A percentile compares a stretch with the other conserved stretches of the same genome.
phyloP scores from a whole-genome alignment of 35 echinoderm and acorn worm genomes.

The Ptychodera flava region DNA sequence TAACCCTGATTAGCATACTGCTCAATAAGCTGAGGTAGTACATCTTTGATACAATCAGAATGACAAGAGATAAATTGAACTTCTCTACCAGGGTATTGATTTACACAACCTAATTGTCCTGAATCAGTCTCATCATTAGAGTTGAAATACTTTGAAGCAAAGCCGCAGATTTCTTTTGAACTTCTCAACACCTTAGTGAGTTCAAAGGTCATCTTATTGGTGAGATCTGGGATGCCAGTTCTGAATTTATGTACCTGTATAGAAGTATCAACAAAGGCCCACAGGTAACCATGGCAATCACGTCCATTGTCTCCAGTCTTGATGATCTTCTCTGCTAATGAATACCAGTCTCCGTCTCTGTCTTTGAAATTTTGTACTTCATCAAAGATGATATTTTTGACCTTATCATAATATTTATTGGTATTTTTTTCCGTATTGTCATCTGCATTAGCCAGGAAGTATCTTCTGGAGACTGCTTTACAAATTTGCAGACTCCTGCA shows the following conservation, averaged over 20 bases:
- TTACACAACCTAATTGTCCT: not conserved
- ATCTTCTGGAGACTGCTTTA: not conserved
- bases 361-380: not conserved
- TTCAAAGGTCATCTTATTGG: not conserved
- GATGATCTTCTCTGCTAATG: not conserved
- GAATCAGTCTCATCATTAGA: not conserved
- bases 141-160: not conserved
- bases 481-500: not conserved
- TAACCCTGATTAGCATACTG: not conserved
- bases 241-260: not conserved
- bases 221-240: not conserved
- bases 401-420: not conserved
- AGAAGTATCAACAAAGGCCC: not conserved
- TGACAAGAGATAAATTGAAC: not conserved
- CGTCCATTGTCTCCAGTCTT: not conserved
- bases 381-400: not conserved
- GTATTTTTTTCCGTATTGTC: not conserved
- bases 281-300: not conserved
- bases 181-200: not conserved
- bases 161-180: not conserved
- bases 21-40: not conserved
- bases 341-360: not conserved
- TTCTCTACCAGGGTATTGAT: not conserved
- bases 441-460: not conserved
- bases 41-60: not conserved